Evolutionary conservation across 2,888 invertebrate genomes (phyloP), one percentile per base, ranked within the genome.

Genomic region (Ormyrus rosae): DNA sequence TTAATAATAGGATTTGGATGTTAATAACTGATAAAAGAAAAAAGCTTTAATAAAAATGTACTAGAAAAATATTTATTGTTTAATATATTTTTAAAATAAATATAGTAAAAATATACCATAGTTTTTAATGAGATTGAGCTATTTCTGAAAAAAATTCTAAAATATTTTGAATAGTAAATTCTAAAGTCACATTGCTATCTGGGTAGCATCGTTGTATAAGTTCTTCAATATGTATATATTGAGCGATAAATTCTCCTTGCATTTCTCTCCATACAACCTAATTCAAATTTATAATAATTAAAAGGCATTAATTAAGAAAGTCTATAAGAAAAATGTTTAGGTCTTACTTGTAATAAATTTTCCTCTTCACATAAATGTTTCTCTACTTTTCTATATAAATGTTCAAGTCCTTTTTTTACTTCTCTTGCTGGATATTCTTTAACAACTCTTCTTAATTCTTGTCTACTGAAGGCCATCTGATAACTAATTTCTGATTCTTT

Each of bases 261-360:
- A 99, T 99, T 86, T 98, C 97, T 89, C 98, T 94, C 99, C 99
- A 99, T 79, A 99, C 99, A 71, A 99, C 99, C 94, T 96, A 92
- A 7, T 87, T 88, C 81, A 78, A 73, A 79, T 75, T 55, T 19
- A 19, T 2, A 19, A 19, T 19, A 19, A 19, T 19, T 19, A 19
- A 19, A 2, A 19, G 19, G 19, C 19, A 13, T 56, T 46, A 71
- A 73, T 73, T 65, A 55, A 68, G 19, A 48, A 61, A 19, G 67
- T 77, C 7, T 56, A 0, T 53, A 55, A 61, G 7, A 63, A 63
- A 71, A 55, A 53, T 65, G 9, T 72, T 56, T 8, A 60, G 8
- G 48, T 61, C 7, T 84, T 83, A 90, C 90, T 93, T 97, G 96
- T 87, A 98, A 92, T 83, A 98, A 93, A 88, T 97, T 98, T 90